Evolutionary conservation across 2,113 vertebrate genomes (phyloP).

Genomic region (Tenrec ecaudatus): DNA sequence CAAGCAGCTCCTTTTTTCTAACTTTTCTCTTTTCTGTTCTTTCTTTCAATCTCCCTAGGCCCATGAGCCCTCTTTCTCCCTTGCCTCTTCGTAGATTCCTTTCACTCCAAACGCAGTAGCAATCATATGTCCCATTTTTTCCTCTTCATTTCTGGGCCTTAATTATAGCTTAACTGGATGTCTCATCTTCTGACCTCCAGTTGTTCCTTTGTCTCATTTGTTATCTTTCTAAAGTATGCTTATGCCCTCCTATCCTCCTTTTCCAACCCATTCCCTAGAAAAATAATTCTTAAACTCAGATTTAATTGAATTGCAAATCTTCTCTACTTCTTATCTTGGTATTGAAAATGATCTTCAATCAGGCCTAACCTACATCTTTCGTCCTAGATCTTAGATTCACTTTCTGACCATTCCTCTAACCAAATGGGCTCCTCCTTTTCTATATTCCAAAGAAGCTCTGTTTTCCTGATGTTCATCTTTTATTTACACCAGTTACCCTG

Average conservation of each 20-base stretch:
- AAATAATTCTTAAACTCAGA: slow-evolving; percentile 35
- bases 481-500: neutral
- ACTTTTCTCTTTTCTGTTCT: slow-evolving; percentile 12
- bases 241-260: neutral
- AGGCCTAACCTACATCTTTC: neutral
- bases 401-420: slow-evolving; percentile 17
- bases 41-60: slow-evolving; percentile 17
- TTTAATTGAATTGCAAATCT: slow-evolving; percentile 45
- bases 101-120: neutral
- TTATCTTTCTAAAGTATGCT: slow-evolving; percentile 15
- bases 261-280: neutral
- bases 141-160: slow-evolving; percentile 18
- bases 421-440: neutral
- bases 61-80: neutral
- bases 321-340: neutral
- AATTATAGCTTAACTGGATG: slow-evolving; percentile 29
- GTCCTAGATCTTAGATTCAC: neutral
- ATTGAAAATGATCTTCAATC: slow-evolving; percentile 12
- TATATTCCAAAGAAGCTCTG: neutral
- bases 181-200: slow-evolving; percentile 7
- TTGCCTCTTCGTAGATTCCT: slow-evolving; percentile 33
- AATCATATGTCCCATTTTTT: neutral
- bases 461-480: slow-evolving; percentile 54
- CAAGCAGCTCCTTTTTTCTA: slow-evolving; percentile 1
- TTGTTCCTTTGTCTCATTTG: neutral